phyloP scores from a whole-genome alignment of 2,113 vertebrate genomes.

The Smithornis capensis region DNA sequence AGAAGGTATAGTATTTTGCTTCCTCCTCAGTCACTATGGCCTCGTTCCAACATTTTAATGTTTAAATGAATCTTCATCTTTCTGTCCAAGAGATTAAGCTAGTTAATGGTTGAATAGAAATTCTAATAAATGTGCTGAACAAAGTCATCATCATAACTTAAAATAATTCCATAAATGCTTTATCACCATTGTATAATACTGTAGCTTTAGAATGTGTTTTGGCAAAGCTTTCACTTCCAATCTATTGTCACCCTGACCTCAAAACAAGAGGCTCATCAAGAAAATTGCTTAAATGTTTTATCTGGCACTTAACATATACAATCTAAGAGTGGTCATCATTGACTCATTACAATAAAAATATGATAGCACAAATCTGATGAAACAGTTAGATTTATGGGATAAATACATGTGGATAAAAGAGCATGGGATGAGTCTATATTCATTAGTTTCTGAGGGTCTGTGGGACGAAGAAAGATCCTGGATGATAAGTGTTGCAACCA shows the following conservation, averaged over 20 bases:
- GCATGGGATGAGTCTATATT: neutral
- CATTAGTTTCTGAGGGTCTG: neutral
- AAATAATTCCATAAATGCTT: slow-evolving; percentile 39
- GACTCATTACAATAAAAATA: neutral
- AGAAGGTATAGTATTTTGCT: neutral
- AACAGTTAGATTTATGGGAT: neutral
- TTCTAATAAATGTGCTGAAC: slow-evolving; percentile 32
- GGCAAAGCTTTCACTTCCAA: neutral
- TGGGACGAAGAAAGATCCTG: neutral
- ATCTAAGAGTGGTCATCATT: neutral
- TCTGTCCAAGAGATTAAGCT: neutral
- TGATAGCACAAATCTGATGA: neutral
- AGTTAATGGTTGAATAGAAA: slow-evolving; percentile 16
- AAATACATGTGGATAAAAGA: neutral
- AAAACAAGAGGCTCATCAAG: neutral
- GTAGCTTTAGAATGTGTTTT: neutral
- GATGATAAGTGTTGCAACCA: neutral
- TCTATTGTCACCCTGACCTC: neutral
- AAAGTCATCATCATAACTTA: neutral
- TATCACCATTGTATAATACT: neutral
- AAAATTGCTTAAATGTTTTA: slow-evolving; percentile 2
- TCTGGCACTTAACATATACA: neutral
- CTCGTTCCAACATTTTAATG: neutral
- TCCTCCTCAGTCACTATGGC: neutral
- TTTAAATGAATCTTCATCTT: slow-evolving; percentile 33